Evolutionary conservation across 2,113 vertebrate species (phyloP).

Genomic region (Heptranchias perlo): DNA sequence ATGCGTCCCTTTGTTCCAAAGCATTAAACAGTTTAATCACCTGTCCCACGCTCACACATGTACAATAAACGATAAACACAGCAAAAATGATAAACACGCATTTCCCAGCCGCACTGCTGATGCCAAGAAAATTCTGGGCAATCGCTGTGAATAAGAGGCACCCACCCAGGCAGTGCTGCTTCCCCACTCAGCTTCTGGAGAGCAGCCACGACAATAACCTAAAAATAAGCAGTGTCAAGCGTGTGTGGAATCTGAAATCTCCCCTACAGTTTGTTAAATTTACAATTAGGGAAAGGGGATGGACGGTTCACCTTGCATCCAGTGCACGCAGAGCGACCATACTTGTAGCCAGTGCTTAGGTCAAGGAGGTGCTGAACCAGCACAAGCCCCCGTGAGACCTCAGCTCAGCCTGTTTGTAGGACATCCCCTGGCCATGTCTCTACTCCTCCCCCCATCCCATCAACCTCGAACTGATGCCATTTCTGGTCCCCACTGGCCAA

Average conservation of each 20-base stretch:
- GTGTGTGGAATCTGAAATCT: not conserved
- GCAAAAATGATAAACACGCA: not conserved
- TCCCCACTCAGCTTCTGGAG: not conserved
- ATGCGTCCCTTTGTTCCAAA: not conserved
- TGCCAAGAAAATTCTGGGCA: not conserved
- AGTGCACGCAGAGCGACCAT: not conserved
- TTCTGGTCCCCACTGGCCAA: no score
- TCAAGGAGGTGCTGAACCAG: not conserved
- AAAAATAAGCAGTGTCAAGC: not conserved
- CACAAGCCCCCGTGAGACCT: not conserved
- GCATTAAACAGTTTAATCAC: not conserved
- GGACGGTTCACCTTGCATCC: not conserved
- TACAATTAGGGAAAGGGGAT: not conserved
- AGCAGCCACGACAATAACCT: not conserved
- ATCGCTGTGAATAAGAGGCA: not conserved
- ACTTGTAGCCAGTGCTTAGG: not conserved
- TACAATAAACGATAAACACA: not conserved
- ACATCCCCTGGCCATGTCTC: not conserved
- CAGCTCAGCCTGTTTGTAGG: not conserved
- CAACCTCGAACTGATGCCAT: no score
- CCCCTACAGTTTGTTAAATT: not conserved
- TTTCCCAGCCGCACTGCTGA: not conserved
- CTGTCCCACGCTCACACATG: not conserved
- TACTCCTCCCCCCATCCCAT: not conserved
- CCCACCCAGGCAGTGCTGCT: not conserved